Evolutionary conservation across 2,113 vertebrate species (phyloP).

Genomic region (Heptranchias perlo): DNA sequence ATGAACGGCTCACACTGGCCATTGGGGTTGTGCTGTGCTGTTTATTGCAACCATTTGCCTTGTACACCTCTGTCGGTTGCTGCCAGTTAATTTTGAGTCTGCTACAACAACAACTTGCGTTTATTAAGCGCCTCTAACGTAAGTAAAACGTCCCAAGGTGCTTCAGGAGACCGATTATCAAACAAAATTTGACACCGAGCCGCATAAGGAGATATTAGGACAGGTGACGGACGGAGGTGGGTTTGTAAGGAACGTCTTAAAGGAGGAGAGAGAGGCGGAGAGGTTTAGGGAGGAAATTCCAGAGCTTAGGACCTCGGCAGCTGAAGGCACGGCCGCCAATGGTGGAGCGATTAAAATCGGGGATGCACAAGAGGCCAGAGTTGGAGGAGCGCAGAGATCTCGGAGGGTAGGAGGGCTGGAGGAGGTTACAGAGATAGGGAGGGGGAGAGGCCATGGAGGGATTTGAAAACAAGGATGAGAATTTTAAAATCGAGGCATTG

Average conservation of each 20-base stretch:
- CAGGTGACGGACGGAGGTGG: not conserved
- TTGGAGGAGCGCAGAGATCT: not conserved
- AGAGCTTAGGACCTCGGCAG: too few species aligned
- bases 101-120: not conserved
- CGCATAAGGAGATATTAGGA: not conserved
- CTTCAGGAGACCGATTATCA: not conserved
- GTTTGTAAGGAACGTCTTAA: not conserved
- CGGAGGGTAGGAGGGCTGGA: not conserved
- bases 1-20: not conserved
- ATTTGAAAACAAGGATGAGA: not conserved
- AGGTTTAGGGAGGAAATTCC: not conserved
- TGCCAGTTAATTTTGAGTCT: not conserved
- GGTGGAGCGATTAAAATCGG: not conserved
- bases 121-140: not conserved
- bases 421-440: not conserved
- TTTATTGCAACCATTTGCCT: not conserved
- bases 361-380: not conserved
- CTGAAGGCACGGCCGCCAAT: too few species aligned
- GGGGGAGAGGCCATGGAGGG: not conserved
- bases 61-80: not conserved
- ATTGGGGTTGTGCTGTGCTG: not conserved
- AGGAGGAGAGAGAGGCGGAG: not conserved
- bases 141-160: not conserved
- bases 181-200: not conserved
- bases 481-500: too few species aligned